Percentiles rank a stretch among this genome's conserved stretches.
phyloP scores from a whole-genome alignment of 2,888 invertebrate genomes.

The Sycophila texana region DNA sequence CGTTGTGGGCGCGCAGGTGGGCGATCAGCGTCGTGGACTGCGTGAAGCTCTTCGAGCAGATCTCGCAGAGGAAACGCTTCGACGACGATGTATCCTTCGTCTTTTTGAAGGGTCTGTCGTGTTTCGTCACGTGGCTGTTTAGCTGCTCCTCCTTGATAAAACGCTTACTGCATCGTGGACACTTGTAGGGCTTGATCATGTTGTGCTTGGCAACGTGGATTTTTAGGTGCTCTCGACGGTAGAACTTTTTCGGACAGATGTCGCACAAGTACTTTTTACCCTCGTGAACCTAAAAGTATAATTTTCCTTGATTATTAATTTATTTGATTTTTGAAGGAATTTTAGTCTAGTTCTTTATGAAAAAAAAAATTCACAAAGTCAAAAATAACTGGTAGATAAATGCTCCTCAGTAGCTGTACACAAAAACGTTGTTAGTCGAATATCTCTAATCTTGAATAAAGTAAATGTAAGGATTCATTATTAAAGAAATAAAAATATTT shows the following conservation, averaged over 20 bases:
- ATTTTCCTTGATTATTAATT: background rate
- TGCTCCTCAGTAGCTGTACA: too few relatives aligned
- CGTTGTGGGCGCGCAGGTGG: constrained; percentile 72
- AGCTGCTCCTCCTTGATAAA: constrained; percentile 74
- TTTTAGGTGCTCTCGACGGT: constrained; percentile 72
- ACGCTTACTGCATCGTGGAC: constrained; percentile 71
- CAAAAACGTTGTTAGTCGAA: too few relatives aligned
- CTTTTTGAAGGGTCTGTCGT: constrained; percentile 71
- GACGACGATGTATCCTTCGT: constrained; percentile 70
- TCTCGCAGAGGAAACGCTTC: constrained; percentile 73
- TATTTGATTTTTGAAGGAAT: background rate
- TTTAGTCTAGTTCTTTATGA: background rate
- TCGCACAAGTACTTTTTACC: constrained; percentile 74
- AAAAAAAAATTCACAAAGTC: background rate
- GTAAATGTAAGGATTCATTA: too few relatives aligned
- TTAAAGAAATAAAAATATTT: too few relatives aligned
- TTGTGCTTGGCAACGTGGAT: constrained; percentile 74
- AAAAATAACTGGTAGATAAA: background rate
- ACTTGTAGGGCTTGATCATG: constrained; percentile 74
- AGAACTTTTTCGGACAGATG: constrained; percentile 74
- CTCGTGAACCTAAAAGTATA: constrained; percentile 68
- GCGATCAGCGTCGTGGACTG: constrained; percentile 73
- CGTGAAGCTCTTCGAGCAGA: constrained; percentile 74
- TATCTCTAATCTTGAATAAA: too few relatives aligned
- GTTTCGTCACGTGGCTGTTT: constrained; percentile 71